Percentiles rank a stretch among this genome's conserved stretches.
phyloP scores from a whole-genome alignment of 2,797 vertebrate species.

The Bucorvus abyssinicus region DNA sequence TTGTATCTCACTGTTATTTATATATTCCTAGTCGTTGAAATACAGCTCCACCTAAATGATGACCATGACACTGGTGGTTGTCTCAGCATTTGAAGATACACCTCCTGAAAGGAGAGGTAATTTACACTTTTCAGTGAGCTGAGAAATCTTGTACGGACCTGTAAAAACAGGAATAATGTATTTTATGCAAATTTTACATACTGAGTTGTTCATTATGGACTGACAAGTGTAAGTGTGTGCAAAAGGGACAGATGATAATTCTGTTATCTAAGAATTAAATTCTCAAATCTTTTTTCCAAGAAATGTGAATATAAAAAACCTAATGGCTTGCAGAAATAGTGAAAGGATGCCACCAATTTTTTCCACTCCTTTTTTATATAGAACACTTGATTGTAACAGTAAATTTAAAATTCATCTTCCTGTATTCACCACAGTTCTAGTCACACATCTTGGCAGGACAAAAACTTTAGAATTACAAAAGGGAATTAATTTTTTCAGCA shows the following conservation, averaged over 20 bases:
- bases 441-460: background rate
- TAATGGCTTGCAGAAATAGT: background rate
- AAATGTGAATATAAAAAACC: background rate
- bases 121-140: background rate
- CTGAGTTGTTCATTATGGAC: background rate
- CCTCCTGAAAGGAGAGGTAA: background rate
- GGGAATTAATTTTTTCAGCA: background rate
- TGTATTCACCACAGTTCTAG: background rate
- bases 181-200: background rate
- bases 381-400: background rate
- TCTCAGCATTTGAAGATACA: background rate
- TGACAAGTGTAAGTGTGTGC: background rate
- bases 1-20: background rate
- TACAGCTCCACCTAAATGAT: background rate
- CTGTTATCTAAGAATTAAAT: background rate
- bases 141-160: background rate
- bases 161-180: background rate
- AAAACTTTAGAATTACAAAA: background rate
- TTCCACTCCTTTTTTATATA: background rate
- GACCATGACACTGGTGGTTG: background rate
- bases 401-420: background rate
- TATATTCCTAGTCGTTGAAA: background rate
- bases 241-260: background rate
- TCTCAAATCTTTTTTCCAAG: background rate
- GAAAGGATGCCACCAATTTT: background rate